Conservation (phyloP, 2,797 vertebrate species). For the Aulostomus chinensis region DNA sequence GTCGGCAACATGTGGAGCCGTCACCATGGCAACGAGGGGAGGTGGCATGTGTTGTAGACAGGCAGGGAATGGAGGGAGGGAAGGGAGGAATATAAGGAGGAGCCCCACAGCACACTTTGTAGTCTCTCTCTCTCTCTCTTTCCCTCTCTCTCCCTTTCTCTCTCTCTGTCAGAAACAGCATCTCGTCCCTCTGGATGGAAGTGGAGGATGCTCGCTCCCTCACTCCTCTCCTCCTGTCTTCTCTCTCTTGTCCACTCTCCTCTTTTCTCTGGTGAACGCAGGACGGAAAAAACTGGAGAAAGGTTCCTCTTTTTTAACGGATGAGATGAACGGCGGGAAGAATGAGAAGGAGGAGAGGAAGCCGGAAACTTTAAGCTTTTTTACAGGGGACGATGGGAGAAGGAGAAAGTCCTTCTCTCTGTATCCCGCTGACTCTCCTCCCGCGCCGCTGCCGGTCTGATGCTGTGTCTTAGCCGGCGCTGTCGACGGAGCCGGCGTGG, state of each 20-base stretch:
- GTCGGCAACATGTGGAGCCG: conserved; percentile 96
- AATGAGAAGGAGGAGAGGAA: conserved; percentile 31
- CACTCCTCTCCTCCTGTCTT: neutral
- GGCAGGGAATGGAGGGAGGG: conserved; percentile 80
- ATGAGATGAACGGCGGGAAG: conserved; percentile 26
- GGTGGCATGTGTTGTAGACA: conserved; percentile 94
- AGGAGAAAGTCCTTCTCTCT: conserved; percentile 59
- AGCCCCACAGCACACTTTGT: conserved; percentile 74
- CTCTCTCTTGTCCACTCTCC: neutral
- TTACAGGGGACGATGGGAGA: conserved; percentile 47
- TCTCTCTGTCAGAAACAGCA: conserved; percentile 12
- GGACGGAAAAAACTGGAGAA: conserved; percentile 5
- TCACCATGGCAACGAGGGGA: conserved; percentile 95
- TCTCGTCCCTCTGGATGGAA: conserved; percentile 52
- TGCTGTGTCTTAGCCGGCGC: too few species aligned
- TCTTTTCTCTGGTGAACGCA: conserved; percentile 7
- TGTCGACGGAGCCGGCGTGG: conserved; percentile 43
- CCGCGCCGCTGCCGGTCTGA: conserved; percentile 6
- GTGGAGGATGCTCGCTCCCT: conserved; percentile 35
- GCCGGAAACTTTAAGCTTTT: conserved; percentile 61
- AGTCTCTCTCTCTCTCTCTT: conserved; percentile 55
- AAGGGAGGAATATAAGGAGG: conserved; percentile 90
- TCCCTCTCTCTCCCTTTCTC: conserved; percentile 6
- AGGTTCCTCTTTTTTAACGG: conserved; percentile 24
- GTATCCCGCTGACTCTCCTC: conserved; percentile 1